Percentiles rank a stretch among this genome's conserved stretches.
These are phyloP conservation scores for Cheirogaleus medius DNA, from an alignment of 2,113 vertebrate genomes.

Conservation along the genomic window DNA sequence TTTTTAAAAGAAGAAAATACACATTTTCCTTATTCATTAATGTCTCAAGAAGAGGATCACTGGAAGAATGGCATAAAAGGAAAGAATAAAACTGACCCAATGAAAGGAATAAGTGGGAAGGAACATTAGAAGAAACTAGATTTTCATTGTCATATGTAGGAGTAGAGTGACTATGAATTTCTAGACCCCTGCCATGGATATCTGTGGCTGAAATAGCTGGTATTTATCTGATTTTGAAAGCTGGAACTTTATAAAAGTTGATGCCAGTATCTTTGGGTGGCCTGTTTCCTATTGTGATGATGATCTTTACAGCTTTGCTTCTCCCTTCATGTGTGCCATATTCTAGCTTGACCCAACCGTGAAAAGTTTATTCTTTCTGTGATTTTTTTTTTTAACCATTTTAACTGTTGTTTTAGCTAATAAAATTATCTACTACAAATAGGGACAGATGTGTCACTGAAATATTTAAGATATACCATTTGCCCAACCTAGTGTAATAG, in stretches of 20 bases:
- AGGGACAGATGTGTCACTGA: neutral
- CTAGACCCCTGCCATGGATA: neutral
- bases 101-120: neutral
- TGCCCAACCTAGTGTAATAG: neutral
- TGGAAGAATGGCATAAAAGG: neutral
- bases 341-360: neutral
- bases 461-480: neutral
- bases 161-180: neutral
- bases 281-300: neutral
- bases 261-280: neutral
- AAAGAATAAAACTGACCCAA: neutral
- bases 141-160: neutral
- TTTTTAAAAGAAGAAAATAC: neutral
- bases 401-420: neutral
- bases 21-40: neutral
- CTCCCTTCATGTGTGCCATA: rapidly evolving
- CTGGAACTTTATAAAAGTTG: neutral
- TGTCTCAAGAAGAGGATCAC: neutral
- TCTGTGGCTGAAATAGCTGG: neutral
- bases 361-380: neutral
- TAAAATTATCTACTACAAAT: neutral
- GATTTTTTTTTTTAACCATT: neutral
- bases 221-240: neutral
- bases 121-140: neutral
- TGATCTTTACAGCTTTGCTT: neutral